These are phyloP conservation scores for Dinomys branickii DNA, from an alignment of 2,113 vertebrate genomes.

Conservation along the genomic window DNA sequence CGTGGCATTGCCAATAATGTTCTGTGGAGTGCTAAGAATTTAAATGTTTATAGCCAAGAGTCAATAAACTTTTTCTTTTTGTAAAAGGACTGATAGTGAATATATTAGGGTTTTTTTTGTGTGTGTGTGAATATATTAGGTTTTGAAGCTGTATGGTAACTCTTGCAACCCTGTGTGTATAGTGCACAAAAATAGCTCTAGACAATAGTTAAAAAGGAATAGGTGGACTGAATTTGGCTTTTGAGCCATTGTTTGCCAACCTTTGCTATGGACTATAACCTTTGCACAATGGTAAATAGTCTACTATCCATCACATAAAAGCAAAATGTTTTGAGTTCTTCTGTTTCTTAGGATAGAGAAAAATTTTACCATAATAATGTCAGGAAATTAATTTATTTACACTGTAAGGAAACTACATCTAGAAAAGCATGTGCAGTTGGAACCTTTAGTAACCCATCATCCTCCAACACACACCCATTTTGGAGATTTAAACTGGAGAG, in stretches of 20 bases:
- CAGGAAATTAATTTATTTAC: not conserved
- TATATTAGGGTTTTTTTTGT: no score
- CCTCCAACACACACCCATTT: not conserved
- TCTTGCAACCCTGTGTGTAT: not conserved
- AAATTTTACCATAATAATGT: not conserved
- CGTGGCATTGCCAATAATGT: not conserved
- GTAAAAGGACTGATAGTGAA: not conserved
- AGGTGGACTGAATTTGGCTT: not conserved
- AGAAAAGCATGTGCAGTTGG: not conserved
- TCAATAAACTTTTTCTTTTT: not conserved
- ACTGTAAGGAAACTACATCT: not conserved
- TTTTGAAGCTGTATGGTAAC: no score
- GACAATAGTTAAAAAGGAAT: not conserved
- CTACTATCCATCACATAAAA: slow-evolving; percentile 26
- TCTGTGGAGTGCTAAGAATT: not conserved
- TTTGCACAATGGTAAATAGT: not conserved
- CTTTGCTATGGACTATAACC: not conserved
- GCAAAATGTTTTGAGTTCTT: slow-evolving; percentile 13
- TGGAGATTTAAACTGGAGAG: not conserved
- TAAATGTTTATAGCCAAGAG: not conserved
- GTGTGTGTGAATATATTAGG: no score
- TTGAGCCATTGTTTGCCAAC: not conserved
- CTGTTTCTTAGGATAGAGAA: not conserved
- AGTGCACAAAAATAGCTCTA: not conserved
- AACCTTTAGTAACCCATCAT: not conserved